These are phyloP conservation scores for Poecilia velifera DNA, from an alignment of 2,797 vertebrate genomes.

Conservation along the genomic window DNA sequence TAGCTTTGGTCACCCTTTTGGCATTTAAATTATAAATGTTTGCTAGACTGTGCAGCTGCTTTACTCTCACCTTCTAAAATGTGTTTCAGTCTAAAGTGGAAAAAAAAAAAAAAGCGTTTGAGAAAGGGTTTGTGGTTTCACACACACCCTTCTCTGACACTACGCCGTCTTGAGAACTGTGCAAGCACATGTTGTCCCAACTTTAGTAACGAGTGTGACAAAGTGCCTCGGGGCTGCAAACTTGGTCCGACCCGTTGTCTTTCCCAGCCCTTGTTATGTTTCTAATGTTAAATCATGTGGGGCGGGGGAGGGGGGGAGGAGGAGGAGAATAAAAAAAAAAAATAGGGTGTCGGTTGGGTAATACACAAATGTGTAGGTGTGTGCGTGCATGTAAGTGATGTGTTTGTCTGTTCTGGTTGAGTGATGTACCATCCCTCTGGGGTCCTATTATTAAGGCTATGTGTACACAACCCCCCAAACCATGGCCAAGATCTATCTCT, in stretches of 20 bases:
- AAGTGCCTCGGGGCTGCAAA: conserved; percentile 32
- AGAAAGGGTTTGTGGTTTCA: conserved; percentile 53
- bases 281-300: conserved; percentile 49
- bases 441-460: conserved; percentile 68
- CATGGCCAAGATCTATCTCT: conserved; percentile 59
- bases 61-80: conserved; percentile 23
- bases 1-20: conserved; percentile 38
- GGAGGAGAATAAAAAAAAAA: too few relatives aligned
- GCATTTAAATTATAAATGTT: conserved; percentile 37
- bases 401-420: conserved; percentile 58
- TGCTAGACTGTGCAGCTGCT: conserved; percentile 32
- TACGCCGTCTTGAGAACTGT: conserved; percentile 41
- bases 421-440: conserved; percentile 58
- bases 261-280: conserved; percentile 47
- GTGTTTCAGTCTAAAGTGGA: conserved; percentile 4
- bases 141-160: conserved; percentile 35
- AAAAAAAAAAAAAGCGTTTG: background rate
- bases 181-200: conserved; percentile 46
- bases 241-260: conserved; percentile 36
- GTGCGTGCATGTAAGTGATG: conserved; percentile 8
- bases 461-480: conserved; percentile 68
- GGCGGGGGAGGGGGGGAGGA: too few relatives aligned
- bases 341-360: conserved; percentile 47
- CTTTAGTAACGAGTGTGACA: conserved; percentile 34
- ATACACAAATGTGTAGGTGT: conserved; percentile 20